Evolutionary conservation across 2,888 invertebrate genomes (phyloP).

Genomic region (Hybos culiciformis): DNA sequence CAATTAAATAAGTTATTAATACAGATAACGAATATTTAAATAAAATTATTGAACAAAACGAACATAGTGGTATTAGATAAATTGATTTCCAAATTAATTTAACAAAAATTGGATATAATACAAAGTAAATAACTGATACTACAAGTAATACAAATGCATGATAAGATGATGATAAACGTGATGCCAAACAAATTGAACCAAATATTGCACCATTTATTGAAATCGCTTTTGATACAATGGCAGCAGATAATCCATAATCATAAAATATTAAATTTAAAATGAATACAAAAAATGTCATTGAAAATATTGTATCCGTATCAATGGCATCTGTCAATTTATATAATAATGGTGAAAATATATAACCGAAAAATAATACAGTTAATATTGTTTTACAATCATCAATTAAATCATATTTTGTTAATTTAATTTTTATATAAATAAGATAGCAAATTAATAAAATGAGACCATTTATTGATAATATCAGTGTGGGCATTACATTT

Average conservation of each 20-base stretch:
- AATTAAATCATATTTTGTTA: conserved; percentile 22
- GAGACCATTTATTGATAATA: conserved; percentile 44
- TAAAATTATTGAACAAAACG: conserved; percentile 40
- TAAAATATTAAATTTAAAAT: conserved; percentile 78
- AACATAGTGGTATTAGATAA: conserved; percentile 40
- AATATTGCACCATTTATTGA: conserved; percentile 93
- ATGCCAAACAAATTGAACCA: conserved; percentile 88
- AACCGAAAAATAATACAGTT: conserved; percentile 75
- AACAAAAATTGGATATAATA: conserved; percentile 71
- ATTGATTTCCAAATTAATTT: conserved; percentile 45
- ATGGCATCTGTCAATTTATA: conserved; percentile 93
- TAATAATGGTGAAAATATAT: conserved; percentile 77
- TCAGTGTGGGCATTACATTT: conserved; percentile 46
- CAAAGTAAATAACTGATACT: conserved; percentile 76
- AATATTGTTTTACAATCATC: conserved; percentile 64
- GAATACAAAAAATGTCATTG: conserved; percentile 80
- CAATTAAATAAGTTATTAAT: conserved; percentile 45
- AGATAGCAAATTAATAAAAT: conserved; percentile 49
- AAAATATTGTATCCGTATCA: conserved; percentile 94
- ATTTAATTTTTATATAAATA: conserved; percentile 37
- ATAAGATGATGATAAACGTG: conserved; percentile 68
- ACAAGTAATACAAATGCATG: conserved; percentile 86
- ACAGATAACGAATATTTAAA: conserved; percentile 44
- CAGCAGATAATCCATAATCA: conserved; percentile 75
- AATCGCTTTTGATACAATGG: conserved; percentile 79